Base-by-base conservation (phyloP, 2,113 vertebrate genomes). In the Ameiurus melas region DNA sequence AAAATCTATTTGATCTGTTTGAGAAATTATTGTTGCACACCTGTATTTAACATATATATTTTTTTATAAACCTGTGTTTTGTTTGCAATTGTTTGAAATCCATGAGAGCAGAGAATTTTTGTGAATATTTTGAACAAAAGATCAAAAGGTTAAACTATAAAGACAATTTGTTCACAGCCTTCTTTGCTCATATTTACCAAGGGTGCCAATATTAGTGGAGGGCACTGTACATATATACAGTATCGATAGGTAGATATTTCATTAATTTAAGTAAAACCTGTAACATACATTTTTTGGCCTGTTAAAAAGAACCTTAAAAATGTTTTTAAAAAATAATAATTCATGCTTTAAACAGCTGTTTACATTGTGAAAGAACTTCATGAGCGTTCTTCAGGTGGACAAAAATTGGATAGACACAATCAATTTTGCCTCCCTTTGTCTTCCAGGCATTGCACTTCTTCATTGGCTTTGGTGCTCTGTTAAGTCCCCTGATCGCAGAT, bases 401-500 rank as follows among this genome's bases (percentile, higher is more conserved):
- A 66, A n/a, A 66, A n/a, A 14, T 27, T 64, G 25, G 8, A 13
- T 66, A 66, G 64, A 66, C 27, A 70, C 68, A 70, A 36, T 70
- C 33, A 6, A 36, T 22, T n/a, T 39, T 71, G 47, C 7, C 16
- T 57, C 17, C 3, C 5, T 86, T 22, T 80, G 82, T 53, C 58
- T 85, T 66, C 79, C 27, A 99, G 98, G 97, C 96, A 17, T 97
- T 99, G 84, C 98, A 99, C 86, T 99, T 99, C 94, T 99, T 98
- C 55, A 97, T 98, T 92, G 98, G 98, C 13, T 97, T 99, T 0
- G 98, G 98, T 1, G 98, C 97, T 0, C 93, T 99, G 86, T 94
- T 99, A 88, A 99, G 98, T 92, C 98, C 98, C 0, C 95, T 99
- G 89, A 99, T 99, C 39, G 98, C 97, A 0, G 98, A 99, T 91